Evolutionary conservation across 2,888 invertebrate species (phyloP), one percentile per base, ranked within the genome.

Genomic region (Physocephala rufipes): DNA sequence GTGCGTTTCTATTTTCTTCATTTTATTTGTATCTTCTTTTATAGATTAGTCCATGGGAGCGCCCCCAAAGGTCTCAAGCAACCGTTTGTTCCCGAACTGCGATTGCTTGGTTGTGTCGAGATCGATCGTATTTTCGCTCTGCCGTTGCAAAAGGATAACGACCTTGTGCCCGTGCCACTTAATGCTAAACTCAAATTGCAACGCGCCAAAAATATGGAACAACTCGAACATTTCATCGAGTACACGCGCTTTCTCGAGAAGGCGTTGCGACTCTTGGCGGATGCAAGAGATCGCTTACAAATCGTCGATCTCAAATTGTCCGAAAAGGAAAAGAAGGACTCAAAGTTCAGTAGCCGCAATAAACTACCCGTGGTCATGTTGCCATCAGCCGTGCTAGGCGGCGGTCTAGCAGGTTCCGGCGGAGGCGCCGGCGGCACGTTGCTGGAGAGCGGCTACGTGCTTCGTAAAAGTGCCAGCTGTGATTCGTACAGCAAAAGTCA

Each of bases 151-250:
- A 92, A 94, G 86, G 92, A 93, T 84, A 90, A 91, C 30, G 91
- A 93, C 68, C 89, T 96, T 76, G 90, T 95, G 71, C 92, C 95
- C 67, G 88, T 97, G 79, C 96, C 96, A 19, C 87, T 95, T 69
- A 93, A 95, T 65, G 95, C 95, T 0, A 94, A 95, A 53, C 87
- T 97, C 28, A 95, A 95, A 87, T 88, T 97, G 82, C 90, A 95
- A 81, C 90, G 91, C 78, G 92, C 93, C 76, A 90, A 92, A 82
- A 95, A 95, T 82, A 93, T 94, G 82, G 94, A 94, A 51, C 92
- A 92, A 74, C 88, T 95, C 66, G 90, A 91, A 82, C 89, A 90
- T 77, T 90, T 89, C 76, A 90, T 91, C 87, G 93, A 94, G 85
- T 94, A 93, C 81, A 90, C 90, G 73, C 89, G 94, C 81, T 88